Evolutionary conservation across 2,797 vertebrate species (phyloP).

Genomic region (Ibycter americanus): DNA sequence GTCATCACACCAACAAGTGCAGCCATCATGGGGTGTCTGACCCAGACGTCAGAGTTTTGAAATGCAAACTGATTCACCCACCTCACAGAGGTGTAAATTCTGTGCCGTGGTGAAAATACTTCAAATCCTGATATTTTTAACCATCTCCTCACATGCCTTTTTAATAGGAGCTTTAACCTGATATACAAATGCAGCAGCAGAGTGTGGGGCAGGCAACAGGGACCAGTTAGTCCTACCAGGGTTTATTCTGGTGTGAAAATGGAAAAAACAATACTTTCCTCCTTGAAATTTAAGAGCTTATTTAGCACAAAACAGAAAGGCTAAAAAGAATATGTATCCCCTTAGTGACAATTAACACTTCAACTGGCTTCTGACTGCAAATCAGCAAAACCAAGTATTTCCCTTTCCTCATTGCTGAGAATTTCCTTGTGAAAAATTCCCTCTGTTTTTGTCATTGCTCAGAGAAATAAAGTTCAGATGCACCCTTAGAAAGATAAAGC

Average conservation of each 20-base stretch:
- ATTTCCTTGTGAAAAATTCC: not conserved
- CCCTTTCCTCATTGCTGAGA: not conserved
- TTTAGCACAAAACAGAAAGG: not conserved
- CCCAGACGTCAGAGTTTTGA: not conserved
- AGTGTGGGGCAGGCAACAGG: rapidly evolving
- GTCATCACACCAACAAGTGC: rapidly evolving
- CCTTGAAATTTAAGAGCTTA: not conserved
- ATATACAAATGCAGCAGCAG: not conserved
- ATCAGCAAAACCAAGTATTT: not conserved
- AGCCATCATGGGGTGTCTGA: not conserved
- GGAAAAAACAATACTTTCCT: not conserved
- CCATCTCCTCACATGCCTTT: not conserved
- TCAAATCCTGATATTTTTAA: not conserved
- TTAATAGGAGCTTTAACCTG: not conserved
- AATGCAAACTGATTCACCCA: not conserved
- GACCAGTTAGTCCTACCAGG: not conserved
- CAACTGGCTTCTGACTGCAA: not conserved
- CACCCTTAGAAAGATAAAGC: not conserved
- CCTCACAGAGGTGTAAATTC: not conserved
- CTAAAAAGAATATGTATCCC: not conserved
- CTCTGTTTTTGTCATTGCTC: not conserved
- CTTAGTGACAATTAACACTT: not conserved
- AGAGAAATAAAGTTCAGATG: not conserved
- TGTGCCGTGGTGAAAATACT: not conserved
- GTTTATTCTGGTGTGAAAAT: not conserved